Evolutionary conservation across 2,797 vertebrate species (phyloP).

Genomic region (Anableps anableps): DNA sequence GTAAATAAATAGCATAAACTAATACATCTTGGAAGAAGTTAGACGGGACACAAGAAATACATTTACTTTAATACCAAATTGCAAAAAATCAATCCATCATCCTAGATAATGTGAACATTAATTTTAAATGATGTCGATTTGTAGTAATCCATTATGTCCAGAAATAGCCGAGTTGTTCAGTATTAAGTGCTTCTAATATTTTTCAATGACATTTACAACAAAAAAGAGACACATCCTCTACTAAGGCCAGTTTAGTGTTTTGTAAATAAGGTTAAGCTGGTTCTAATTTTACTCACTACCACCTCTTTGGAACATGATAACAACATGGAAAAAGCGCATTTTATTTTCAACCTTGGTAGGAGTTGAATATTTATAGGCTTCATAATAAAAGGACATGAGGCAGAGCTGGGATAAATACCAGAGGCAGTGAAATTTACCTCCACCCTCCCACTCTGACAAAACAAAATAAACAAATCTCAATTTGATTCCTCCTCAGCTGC

Average conservation of each 20-base stretch:
- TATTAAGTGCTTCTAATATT: not conserved
- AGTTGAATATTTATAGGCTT: not conserved
- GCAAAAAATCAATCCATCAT: not conserved
- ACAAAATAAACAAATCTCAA: not conserved
- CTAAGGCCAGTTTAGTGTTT: not conserved
- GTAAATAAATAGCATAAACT: not conserved
- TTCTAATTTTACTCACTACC: not conserved
- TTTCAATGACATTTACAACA: conserved; percentile 1
- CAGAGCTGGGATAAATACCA: not conserved
- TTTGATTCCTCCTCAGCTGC: not conserved
- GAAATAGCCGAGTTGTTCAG: not conserved
- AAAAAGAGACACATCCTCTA: not conserved
- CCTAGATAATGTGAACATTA: not conserved
- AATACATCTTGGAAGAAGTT: not conserved
- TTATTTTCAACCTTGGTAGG: not conserved
- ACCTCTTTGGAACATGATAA: not conserved
- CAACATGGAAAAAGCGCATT: not conserved
- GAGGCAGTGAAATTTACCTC: not conserved
- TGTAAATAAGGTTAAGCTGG: not conserved
- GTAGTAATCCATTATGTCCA: not conserved
- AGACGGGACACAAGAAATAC: not conserved
- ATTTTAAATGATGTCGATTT: not conserved
- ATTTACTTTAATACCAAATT: not conserved
- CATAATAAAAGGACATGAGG: not conserved
- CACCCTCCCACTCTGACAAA: not conserved